A percentile compares a stretch with the other conserved stretches of the same genome.
Evolutionary conservation across 1,140 invertebrate genomes (phyloP).

Genomic region (Zaprionus davidi): DNA sequence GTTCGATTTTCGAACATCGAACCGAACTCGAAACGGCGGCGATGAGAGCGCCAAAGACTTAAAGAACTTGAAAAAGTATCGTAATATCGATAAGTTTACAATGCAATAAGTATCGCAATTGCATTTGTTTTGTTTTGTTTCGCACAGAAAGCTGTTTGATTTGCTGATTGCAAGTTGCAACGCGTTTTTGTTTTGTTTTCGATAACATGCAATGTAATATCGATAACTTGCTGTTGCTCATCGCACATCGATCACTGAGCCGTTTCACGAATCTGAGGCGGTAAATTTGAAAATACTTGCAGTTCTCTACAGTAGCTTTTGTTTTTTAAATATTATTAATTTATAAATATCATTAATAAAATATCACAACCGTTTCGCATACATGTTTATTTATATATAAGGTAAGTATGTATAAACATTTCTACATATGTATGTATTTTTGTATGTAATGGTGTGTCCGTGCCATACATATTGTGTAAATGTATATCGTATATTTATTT

Average conservation of each 20-base stretch:
- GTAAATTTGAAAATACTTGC: background rate
- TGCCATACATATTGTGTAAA: constrained; percentile 40
- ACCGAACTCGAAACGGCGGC: background rate
- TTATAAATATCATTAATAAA: background rate
- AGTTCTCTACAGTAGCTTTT: no score
- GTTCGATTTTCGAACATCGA: constrained; percentile 3
- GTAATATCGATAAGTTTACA: constrained; percentile 7
- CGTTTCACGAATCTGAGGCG: background rate
- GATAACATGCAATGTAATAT: background rate
- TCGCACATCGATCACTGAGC: background rate
- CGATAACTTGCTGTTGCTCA: background rate
- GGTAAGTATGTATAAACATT: constrained; percentile 25
- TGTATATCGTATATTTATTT: constrained; percentile 32
- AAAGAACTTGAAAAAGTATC: background rate
- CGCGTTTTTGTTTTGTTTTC: background rate
- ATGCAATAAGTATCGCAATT: background rate
- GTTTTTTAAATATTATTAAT: no score
- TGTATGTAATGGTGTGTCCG: constrained; percentile 37
- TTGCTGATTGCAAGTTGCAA: background rate
- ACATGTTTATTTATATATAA: constrained; percentile 39
- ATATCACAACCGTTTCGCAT: constrained; percentile 4
- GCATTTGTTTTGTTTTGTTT: background rate
- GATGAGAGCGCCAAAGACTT: background rate
- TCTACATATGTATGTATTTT: constrained; percentile 17
- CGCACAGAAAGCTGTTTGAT: constrained; percentile 1